Base-by-base conservation (phyloP, 2,113 vertebrate species). In the Corythornis vintsioides region DNA sequence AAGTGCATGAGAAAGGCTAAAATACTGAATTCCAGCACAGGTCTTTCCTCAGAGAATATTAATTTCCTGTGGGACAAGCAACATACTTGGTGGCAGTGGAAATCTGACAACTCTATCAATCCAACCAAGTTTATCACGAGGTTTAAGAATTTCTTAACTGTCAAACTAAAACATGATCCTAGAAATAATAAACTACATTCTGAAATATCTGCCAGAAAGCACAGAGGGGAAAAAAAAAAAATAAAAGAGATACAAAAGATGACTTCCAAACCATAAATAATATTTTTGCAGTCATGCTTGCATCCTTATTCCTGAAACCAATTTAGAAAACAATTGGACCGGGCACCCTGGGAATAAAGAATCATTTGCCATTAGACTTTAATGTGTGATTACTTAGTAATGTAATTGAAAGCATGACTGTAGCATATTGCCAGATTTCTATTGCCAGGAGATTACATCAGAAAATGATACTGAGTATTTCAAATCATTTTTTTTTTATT, bases 331-430 rank as follows among this genome's bases (percentile, higher is more conserved):
- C 96, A 96, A 97, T 93, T 97, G 95, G 87, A 96, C 56, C 83
- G 65, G 65, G 70, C 57, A 83, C 86, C 78, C 73, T 83, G 96
- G 96, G 93, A 97, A 96, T 94, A 97, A 93, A 94, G 94, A 91
- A 95, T 95, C 83, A 88, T 97, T 98, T 97, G 97, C 89, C 95
- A 96, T 96, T 96, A 96, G 93, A 96, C 63, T 94, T 97, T 91
- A 94, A 94, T 89, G 92, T 95, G 95, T 96, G 94, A 97, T 97
- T 97, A 96, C 95, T 98, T 96, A 96, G 95, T 80, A 96, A 85
- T 74, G 55, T 97, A 97, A 97, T 96, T 97, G 94, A 97, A 98
- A 97, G 88, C 97, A 97, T 91, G 84, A 95, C 83, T 94, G 86
- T 60, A 95, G 77, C 79, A 92, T 56, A 82, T 75, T 94, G 79